A percentile compares a stretch with the other conserved stretches of the same genome.
Evolutionary conservation across 2,888 invertebrate genomes (phyloP).

Genomic region (Fragum sueziense): DNA sequence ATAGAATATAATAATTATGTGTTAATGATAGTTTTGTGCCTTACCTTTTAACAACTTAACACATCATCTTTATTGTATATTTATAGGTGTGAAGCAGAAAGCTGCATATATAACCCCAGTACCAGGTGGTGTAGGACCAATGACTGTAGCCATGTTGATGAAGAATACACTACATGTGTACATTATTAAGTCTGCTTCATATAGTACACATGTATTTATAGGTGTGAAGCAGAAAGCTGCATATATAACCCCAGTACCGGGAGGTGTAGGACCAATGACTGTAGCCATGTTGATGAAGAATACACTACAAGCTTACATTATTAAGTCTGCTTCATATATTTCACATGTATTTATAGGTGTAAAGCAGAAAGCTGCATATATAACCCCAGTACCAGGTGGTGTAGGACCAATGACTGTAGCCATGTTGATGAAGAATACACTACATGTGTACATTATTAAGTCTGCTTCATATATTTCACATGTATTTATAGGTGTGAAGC

Average conservation of each 20-base stretch:
- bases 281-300: constrained; percentile 97
- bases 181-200: no score
- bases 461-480: no score
- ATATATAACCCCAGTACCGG: constrained; percentile 94
- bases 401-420: constrained; percentile 97
- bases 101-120: constrained; percentile 95
- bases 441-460: constrained; percentile 84
- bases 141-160: constrained; percentile 97
- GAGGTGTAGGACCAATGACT: constrained; percentile 96
- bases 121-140: constrained; percentile 94
- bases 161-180: constrained; percentile 90
- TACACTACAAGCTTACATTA: constrained; percentile 88
- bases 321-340: no score
- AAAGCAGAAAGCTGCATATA: constrained; percentile 90
- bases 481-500: constrained; percentile 86
- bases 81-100: constrained; percentile 88
- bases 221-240: constrained; percentile 91
- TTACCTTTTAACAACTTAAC: no score
- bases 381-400: constrained; percentile 96
- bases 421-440: constrained; percentile 95
- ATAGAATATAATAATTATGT: no score
- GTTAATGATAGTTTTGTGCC: no score
- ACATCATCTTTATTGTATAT: no score
- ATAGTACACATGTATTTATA: constrained; percentile 80
- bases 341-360: constrained; percentile 87